Evolutionary conservation across 2,888 invertebrate genomes (phyloP).

Genomic region (Dorcus hopei): DNA sequence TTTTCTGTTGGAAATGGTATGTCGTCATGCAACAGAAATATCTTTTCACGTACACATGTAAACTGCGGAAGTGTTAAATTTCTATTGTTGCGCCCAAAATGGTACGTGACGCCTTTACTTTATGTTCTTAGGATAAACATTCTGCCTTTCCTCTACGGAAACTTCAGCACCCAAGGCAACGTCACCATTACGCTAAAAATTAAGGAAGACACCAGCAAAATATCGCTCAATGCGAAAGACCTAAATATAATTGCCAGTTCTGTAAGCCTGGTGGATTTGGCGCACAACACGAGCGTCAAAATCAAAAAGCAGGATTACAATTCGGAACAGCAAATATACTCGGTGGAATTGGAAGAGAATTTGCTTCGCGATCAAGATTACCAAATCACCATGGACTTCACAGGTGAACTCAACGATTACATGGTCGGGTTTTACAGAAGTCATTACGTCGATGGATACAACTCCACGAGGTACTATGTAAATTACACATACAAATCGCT

Average conservation of each 20-base stretch:
- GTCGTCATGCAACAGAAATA: too few species aligned
- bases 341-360: conserved; percentile 42
- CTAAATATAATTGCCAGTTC: conserved; percentile 46
- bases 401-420: conserved; percentile 54
- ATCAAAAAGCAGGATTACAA: conserved; percentile 40
- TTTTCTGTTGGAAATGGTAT: too few species aligned
- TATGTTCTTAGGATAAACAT: conserved; percentile 37
- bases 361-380: conserved; percentile 45
- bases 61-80: too few species aligned
- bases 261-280: conserved; percentile 32
- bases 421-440: conserved; percentile 60
- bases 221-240: conserved; percentile 49
- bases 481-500: not conserved
- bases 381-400: conserved; percentile 52
- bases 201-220: conserved; percentile 44
- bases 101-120: too few species aligned
- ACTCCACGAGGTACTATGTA: conserved; percentile 26
- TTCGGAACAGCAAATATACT: conserved; percentile 42
- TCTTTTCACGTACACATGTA: too few species aligned
- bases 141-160: conserved; percentile 46
- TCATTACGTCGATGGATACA: conserved; percentile 45
- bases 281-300: conserved; percentile 38
- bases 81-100: too few species aligned
- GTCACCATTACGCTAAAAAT: conserved; percentile 47
- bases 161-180: conserved; percentile 49